Base-by-base conservation (phyloP, 2,797 vertebrate genomes). In the Jordanella pulchra region DNA sequence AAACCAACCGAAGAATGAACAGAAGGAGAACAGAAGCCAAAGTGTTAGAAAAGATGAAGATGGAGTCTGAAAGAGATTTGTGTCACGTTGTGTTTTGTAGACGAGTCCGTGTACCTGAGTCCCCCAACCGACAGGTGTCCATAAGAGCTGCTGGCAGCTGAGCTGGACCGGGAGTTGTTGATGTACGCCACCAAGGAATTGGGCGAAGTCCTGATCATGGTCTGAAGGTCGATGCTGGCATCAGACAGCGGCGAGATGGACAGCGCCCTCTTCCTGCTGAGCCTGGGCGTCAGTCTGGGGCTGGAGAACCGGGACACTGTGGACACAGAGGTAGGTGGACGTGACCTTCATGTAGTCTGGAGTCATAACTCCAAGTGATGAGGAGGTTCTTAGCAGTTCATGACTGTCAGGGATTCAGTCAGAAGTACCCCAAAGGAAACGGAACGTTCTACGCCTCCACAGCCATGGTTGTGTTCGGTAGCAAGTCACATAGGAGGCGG, bases 101-200 rank as follows among this genome's bases (percentile, higher is more conserved):
- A 18, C 14, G 23, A 47, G 30, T n/a, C 35, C 21, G 30, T 0
- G 45, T 64, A 90, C 91, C 89, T 91, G 78, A 93, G 81, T 0
- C 89, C 91, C 11, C 97, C 97, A 0, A 97, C 97, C 0, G 97
- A 98, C 85, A 99, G 94, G 89, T 99, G 97, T 1, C 97, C 97
- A 0, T 99, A 99, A 66, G 97, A 98, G 82, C 96, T 96, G 65
- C 97, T 96, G 3, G 97, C 95, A 0, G 96, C 96, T 0, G 97
- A 98, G 87, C 97, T 97, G 93, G 96, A 96, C 15, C 97, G 94
- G 0, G 97, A 98, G 89, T 97, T 98, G 94, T 99, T 99, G 93
- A 99, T 98, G 86, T 98, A 99, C 0, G 97, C 97, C 83, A 99
- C 97, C 50, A 99, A 93, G 0, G 97, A 99, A 92, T 96, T 98